phyloP scores from a whole-genome alignment of 2,113 vertebrate species.

The Nannospalax galili region DNA sequence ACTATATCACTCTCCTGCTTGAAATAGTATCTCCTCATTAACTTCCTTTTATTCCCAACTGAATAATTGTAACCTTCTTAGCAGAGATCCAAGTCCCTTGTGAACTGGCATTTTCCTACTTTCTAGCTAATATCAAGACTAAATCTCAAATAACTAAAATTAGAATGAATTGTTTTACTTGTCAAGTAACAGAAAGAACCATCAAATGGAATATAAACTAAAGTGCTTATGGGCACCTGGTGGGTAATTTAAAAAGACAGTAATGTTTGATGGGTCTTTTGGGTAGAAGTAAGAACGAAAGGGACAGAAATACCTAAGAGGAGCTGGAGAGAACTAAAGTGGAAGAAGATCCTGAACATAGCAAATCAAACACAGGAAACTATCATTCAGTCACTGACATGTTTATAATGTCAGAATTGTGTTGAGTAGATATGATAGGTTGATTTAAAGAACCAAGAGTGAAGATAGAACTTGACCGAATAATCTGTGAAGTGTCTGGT shows the following conservation, averaged over 20 bases:
- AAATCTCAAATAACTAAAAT: background rate
- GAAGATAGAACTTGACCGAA: background rate
- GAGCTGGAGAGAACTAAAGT: background rate
- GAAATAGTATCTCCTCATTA: background rate
- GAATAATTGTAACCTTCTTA: background rate
- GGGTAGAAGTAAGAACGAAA: background rate
- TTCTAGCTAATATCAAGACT: background rate
- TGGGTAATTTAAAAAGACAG: background rate
- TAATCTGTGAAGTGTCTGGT: background rate
- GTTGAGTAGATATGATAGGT: background rate
- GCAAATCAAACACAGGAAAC: background rate
- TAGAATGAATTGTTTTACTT: slow-evolving; percentile 38
- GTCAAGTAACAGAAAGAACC: background rate
- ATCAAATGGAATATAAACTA: background rate
- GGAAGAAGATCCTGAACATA: background rate
- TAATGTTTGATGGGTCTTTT: background rate
- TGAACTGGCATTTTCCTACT: background rate
- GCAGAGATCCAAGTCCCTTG: background rate
- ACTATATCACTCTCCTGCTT: background rate
- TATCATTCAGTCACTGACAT: background rate
- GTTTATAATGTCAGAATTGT: background rate
- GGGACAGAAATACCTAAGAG: background rate
- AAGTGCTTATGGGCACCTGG: background rate
- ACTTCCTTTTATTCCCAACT: background rate
- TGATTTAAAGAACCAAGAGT: background rate